These are phyloP conservation scores for Martes martes DNA, from an alignment of 2,113 vertebrate species.

Conservation along the genomic window DNA sequence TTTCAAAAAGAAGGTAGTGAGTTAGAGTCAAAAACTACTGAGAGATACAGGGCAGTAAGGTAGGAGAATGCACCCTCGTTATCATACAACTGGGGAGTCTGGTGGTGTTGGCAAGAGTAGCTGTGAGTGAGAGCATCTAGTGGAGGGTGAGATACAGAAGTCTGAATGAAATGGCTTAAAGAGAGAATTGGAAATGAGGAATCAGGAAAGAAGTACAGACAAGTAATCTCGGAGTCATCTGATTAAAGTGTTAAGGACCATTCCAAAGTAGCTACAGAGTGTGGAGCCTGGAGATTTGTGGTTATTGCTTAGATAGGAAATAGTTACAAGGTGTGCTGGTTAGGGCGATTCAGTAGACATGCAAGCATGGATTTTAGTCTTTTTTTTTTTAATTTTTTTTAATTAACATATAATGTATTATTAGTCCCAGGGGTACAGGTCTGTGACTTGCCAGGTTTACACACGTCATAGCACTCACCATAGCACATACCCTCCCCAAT, in stretches of 20 bases:
- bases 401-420: too few species aligned
- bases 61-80: accelerated
- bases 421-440: too few species aligned
- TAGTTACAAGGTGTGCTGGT: neutral
- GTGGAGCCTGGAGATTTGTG: neutral
- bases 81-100: neutral
- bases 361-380: too few species aligned
- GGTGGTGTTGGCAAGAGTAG: neutral
- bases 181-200: neutral
- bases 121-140: neutral
- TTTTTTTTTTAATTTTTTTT: too few species aligned
- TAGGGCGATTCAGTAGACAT: neutral
- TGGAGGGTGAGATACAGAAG: neutral
- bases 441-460: too few species aligned
- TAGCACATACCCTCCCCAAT: too few species aligned
- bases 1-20: neutral
- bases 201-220: neutral
- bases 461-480: too few species aligned
- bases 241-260: neutral
- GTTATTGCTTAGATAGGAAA: neutral
- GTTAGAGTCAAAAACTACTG: neutral
- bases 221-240: neutral
- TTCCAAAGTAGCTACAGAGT: neutral
- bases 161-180: neutral
- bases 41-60: accelerated